Percentiles rank a stretch among this genome's conserved stretches.
These are phyloP conservation scores for Crypturellus tataupa DNA, from an alignment of 2,797 vertebrate genomes.

Conservation along the genomic window DNA sequence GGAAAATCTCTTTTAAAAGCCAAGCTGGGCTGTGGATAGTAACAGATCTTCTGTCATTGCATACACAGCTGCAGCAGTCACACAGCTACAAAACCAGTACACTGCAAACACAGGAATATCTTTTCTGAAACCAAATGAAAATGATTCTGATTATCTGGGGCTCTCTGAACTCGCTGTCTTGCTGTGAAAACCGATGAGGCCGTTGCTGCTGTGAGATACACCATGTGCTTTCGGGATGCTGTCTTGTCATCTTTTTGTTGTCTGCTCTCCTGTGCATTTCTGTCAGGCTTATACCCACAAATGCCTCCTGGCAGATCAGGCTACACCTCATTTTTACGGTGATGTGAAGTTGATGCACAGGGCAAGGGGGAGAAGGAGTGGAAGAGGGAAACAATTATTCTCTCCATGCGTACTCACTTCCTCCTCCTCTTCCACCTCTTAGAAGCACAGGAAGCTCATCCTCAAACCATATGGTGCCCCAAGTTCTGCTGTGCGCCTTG, in stretches of 20 bases:
- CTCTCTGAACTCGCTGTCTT: not conserved
- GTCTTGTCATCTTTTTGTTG: not conserved
- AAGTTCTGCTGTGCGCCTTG: conserved; percentile 11
- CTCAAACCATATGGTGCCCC: conserved; percentile 67
- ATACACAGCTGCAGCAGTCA: not conserved
- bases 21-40: not conserved
- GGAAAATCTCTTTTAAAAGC: not conserved
- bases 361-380: not conserved
- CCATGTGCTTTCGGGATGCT: not conserved
- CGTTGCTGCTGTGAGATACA: not conserved
- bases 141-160: not conserved
- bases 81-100: not conserved
- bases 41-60: not conserved
- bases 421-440: conserved; percentile 41
- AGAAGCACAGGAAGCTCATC: conserved; percentile 63
- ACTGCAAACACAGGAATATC: not conserved
- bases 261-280: not conserved
- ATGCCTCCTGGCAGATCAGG: conserved; percentile 18
- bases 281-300: not conserved
- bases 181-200: not conserved
- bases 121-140: not conserved
- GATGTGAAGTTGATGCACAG: not conserved
- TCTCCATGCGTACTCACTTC: not conserved
- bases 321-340: not conserved
- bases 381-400: conserved; percentile 69